Conservation (phyloP, 2,797 vertebrate genomes). For the Leptatherina wallacei region DNA sequence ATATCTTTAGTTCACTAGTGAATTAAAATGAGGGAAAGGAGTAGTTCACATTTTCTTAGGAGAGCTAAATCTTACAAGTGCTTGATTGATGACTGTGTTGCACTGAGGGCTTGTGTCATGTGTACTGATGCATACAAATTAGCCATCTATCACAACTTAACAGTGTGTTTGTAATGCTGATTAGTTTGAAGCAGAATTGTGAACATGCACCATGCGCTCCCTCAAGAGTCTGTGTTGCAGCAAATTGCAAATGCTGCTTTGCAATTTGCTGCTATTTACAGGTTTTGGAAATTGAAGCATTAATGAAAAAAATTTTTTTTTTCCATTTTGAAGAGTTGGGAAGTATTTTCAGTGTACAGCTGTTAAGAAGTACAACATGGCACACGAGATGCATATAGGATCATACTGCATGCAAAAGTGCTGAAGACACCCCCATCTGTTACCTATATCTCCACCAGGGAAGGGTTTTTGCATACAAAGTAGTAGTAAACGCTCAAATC, state of each 20-base stretch:
- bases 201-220: background rate
- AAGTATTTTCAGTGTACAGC: background rate
- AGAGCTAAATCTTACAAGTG: too few relatives aligned
- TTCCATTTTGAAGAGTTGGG: background rate
- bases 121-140: background rate
- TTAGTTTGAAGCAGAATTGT: background rate
- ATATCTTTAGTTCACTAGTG: background rate
- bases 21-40: background rate
- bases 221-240: background rate
- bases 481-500: background rate
- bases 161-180: background rate
- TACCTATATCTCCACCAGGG: too few relatives aligned
- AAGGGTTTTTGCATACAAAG: background rate
- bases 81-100: too few relatives aligned
- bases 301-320: background rate
- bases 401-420: background rate
- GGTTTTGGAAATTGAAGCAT: background rate
- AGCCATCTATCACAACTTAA: background rate
- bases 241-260: background rate
- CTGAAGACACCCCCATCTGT: background rate
- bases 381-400: background rate
- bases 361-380: background rate
- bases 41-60: background rate
- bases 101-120: background rate
- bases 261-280: background rate